Evolutionary conservation across 2,888 invertebrate genomes (phyloP).

Genomic region (Tipula confusa): DNA sequence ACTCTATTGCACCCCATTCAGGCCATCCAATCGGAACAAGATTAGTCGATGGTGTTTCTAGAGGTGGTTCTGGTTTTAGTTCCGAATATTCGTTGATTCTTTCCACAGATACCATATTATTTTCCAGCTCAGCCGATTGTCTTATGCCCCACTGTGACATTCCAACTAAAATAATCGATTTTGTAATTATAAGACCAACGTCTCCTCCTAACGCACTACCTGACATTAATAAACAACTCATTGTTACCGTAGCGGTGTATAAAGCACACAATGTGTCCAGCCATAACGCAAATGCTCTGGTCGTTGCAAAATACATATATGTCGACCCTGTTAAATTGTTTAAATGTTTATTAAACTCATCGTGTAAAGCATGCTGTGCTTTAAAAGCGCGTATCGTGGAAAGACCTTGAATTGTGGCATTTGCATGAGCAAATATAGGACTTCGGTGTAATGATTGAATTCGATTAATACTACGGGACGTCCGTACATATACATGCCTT

Average conservation of each 20-base stretch:
- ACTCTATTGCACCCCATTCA: conserved; percentile 59
- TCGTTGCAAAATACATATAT: conserved; percentile 77
- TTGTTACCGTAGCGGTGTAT: conserved; percentile 79
- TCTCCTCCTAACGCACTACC: conserved; percentile 54
- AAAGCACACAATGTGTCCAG: conserved; percentile 82
- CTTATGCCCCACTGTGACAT: conserved; percentile 81
- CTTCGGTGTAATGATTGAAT: conserved; percentile 56
- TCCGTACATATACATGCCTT: conserved; percentile 54
- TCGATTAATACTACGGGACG: conserved; percentile 54
- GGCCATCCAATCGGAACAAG: conserved; percentile 62
- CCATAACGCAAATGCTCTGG: conserved; percentile 90
- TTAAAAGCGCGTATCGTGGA: conserved; percentile 70
- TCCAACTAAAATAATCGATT: conserved; percentile 64
- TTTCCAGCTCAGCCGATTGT: conserved; percentile 78
- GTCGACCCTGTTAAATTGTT: conserved; percentile 70
- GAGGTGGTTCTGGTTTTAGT: conserved; percentile 58
- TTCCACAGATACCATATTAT: conserved; percentile 80
- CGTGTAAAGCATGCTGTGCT: conserved; percentile 59
- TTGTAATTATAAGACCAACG: conserved; percentile 67
- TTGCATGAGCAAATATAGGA: conserved; percentile 72
- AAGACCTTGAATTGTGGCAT: conserved; percentile 69
- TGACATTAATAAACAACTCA: conserved; percentile 66
- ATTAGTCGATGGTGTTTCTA: conserved; percentile 50
- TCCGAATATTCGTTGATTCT: conserved; percentile 75
- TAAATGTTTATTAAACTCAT: conserved; percentile 60